Percentiles rank a stretch among this genome's conserved stretches.
These are phyloP conservation scores for Micronisus gabar DNA, from an alignment of 2,113 vertebrate species.

Conservation along the genomic window DNA sequence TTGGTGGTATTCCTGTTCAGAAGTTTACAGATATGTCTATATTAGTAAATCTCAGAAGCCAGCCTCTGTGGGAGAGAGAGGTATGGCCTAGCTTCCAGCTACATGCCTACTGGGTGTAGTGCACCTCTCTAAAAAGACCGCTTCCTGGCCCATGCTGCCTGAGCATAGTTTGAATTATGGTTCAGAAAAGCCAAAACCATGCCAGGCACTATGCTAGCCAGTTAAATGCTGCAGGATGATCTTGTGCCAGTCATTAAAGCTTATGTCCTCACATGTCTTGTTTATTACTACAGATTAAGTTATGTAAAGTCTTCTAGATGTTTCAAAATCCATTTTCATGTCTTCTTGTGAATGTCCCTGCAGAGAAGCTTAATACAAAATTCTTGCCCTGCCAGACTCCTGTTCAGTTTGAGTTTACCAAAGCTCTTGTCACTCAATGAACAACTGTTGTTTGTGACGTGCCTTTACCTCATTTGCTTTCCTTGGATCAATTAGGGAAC, in stretches of 20 bases:
- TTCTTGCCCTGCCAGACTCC: not conserved
- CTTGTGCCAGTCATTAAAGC: not conserved
- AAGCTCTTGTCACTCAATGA: not conserved
- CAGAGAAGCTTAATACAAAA: not conserved
- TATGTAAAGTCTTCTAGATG: not conserved
- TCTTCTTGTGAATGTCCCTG: not conserved
- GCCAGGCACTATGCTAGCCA: not conserved
- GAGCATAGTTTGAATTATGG: not conserved
- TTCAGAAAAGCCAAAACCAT: not conserved
- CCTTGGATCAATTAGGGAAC: not conserved
- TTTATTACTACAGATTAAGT: not conserved
- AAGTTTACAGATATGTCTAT: rapidly evolving
- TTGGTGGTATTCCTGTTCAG: not conserved
- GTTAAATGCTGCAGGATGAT: not conserved
- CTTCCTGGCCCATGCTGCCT: not conserved
- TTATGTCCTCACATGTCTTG: not conserved
- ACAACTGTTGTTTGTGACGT: not conserved
- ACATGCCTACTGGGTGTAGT: not conserved
- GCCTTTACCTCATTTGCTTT: not conserved
- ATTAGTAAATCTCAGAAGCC: not conserved
- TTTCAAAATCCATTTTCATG: not conserved
- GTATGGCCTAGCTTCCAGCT: not conserved
- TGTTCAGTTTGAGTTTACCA: not conserved
- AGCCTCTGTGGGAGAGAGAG: too few species aligned
- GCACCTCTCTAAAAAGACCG: not conserved